Conservation (phyloP, 2,113 vertebrate species). For the Carassius auratus region DNA sequence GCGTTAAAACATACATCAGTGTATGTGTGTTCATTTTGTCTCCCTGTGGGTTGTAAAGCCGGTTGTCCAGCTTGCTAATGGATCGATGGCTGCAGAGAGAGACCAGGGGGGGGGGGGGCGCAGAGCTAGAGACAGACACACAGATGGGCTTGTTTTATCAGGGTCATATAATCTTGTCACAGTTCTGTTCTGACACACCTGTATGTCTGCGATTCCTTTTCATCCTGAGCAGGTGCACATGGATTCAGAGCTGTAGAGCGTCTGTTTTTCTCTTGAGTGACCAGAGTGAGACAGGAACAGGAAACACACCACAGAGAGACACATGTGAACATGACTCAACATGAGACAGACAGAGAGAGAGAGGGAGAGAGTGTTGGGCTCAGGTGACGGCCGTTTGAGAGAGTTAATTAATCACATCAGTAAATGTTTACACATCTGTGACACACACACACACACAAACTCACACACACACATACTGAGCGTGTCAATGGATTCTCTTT, state of each 20-base stretch:
- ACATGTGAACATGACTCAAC: conserved; percentile 12
- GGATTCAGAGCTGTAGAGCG: not conserved
- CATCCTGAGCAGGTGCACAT: not conserved
- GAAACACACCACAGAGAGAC: not conserved
- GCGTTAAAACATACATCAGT: not conserved
- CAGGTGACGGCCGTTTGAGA: not conserved
- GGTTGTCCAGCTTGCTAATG: not conserved
- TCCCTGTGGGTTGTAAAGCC: conserved; percentile 2
- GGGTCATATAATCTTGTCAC: conserved; percentile 11
- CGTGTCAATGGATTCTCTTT: conserved; percentile 4
- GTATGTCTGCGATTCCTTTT: not conserved
- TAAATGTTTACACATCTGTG: conserved; percentile 55
- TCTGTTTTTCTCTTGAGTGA: not conserved
- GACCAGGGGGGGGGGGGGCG: too few species aligned
- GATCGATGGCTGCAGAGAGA: not conserved
- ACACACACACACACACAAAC: not conserved
- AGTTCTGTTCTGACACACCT: conserved; percentile 4
- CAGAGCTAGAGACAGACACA: not conserved
- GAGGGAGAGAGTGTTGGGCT: conserved; percentile 13
- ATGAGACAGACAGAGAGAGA: not conserved
- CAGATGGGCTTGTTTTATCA: conserved; percentile 36
- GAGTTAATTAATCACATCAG: conserved; percentile 51
- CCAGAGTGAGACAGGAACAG: not conserved
- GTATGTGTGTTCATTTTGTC: conserved; percentile 3
- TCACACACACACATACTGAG: not conserved